Conservation (phyloP, 2,113 vertebrate genomes). For the Scalopus aquaticus region DNA sequence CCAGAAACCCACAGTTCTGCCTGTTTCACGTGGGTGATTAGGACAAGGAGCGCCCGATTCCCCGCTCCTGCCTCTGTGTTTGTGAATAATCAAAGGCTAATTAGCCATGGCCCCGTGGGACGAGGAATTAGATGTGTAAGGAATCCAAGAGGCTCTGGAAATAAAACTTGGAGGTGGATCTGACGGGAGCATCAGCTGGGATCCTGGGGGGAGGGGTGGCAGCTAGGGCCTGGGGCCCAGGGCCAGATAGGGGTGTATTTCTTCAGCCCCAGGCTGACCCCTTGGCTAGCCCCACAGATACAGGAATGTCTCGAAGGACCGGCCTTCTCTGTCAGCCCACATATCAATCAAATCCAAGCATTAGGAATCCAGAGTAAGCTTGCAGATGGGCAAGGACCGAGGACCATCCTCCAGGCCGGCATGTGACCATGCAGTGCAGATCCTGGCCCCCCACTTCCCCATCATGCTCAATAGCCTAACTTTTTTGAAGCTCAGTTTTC, state of each 20-base stretch:
- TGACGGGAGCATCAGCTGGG: neutral
- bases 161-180: neutral
- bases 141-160: constrained; percentile 32
- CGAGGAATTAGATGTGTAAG: neutral
- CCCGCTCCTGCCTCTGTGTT: constrained; percentile 22
- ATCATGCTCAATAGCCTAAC: neutral
- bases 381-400: rapidly evolving
- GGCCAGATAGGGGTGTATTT: neutral
- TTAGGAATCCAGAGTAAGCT: neutral
- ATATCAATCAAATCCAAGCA: neutral
- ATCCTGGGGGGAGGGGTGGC: neutral
- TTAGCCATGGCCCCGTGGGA: constrained; percentile 31
- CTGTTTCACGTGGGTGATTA: neutral
- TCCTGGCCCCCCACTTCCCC: neutral
- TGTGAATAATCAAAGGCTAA: constrained; percentile 67
- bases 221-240: neutral
- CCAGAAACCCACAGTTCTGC: neutral
- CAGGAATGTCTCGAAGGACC: rapidly evolving
- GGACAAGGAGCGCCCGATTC: neutral
- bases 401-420: neutral
- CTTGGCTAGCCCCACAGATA: neutral
- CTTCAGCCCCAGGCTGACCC: constrained; percentile 24
- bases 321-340: neutral
- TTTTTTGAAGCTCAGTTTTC: neutral
- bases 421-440: neutral